phyloP scores from a whole-genome alignment of 2,888 invertebrate genomes.

The Machimus atricapillus region DNA sequence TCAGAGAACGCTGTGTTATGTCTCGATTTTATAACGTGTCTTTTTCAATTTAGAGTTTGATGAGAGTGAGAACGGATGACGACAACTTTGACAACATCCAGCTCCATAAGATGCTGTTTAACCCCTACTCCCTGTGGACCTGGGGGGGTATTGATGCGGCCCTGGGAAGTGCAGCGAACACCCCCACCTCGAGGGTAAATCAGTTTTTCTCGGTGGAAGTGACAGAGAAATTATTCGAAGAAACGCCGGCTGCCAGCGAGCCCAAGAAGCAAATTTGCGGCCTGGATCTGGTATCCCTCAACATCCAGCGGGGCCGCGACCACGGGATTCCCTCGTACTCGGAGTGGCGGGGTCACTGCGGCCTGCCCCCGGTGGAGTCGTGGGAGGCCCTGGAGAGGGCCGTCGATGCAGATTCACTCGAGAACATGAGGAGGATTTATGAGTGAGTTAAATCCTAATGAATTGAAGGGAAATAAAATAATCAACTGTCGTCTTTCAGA shows the following conservation, averaged over 20 bases:
- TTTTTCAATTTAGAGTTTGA: conserved; percentile 67
- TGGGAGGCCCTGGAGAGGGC: conserved; percentile 72
- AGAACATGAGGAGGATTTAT: conserved; percentile 71
- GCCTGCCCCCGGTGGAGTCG: conserved; percentile 67
- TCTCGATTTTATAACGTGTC: background rate
- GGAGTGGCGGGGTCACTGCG: conserved; percentile 79
- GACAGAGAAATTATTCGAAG: conserved; percentile 60
- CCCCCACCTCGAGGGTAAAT: conserved; percentile 65
- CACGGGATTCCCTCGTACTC: conserved; percentile 84
- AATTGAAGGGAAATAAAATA: background rate
- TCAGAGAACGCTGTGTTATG: background rate
- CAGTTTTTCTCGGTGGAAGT: conserved; percentile 60
- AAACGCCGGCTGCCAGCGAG: background rate
- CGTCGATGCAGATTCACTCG: conserved; percentile 71
- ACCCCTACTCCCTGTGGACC: conserved; percentile 76
- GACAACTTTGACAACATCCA: conserved; percentile 71
- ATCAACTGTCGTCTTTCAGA: conserved; percentile 55
- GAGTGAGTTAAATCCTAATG: conserved; percentile 61
- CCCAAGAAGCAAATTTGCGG: conserved; percentile 67
- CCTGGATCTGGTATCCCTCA: conserved; percentile 83
- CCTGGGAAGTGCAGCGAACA: conserved; percentile 72
- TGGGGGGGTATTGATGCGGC: conserved; percentile 70
- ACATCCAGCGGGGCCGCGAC: conserved; percentile 88
- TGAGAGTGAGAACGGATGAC: conserved; percentile 70
- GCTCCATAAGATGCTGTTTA: conserved; percentile 80